Evolutionary conservation across 2,888 invertebrate species (phyloP).

Genomic region (Drosophila vallismaia): DNA sequence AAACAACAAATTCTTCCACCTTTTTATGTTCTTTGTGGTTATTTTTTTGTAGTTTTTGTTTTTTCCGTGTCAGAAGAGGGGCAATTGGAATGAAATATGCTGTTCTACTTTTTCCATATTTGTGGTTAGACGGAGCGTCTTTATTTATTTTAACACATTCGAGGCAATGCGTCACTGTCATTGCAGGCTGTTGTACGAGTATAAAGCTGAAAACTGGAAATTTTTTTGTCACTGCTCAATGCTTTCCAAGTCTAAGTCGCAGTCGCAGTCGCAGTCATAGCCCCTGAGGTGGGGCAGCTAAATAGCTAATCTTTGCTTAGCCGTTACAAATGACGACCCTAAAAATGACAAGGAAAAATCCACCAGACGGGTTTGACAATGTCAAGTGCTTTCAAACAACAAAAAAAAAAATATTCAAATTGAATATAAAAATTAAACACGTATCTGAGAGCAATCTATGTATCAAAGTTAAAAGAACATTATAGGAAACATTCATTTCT

Average conservation of each 20-base stretch:
- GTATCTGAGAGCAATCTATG: neutral
- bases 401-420: neutral
- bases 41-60: slow-evolving; percentile 16
- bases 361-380: slow-evolving; percentile 11
- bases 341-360: slow-evolving; percentile 24
- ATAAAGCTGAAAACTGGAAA: slow-evolving; percentile 40
- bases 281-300: slow-evolving; percentile 5
- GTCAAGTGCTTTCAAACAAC: slow-evolving; percentile 23
- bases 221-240: slow-evolving; percentile 18
- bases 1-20: slow-evolving; percentile 68
- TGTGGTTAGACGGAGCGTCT: slow-evolving; percentile 59
- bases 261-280: slow-evolving; percentile 12
- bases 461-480: too few species aligned
- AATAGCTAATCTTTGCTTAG: slow-evolving; percentile 37
- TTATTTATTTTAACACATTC: slow-evolving; percentile 70
- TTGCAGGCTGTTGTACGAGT: slow-evolving; percentile 56
- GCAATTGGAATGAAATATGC: slow-evolving; percentile 44
- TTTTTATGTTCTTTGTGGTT: slow-evolving; percentile 27
- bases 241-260: slow-evolving; percentile 16
- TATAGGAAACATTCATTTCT: too few species aligned
- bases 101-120: slow-evolving; percentile 71
- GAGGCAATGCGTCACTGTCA: slow-evolving; percentile 69
- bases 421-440: neutral
- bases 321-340: slow-evolving; percentile 36
- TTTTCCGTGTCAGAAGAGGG: slow-evolving; percentile 8